Base-by-base conservation (phyloP, 2,113 vertebrate genomes). In the Scartelaos histophorus region DNA sequence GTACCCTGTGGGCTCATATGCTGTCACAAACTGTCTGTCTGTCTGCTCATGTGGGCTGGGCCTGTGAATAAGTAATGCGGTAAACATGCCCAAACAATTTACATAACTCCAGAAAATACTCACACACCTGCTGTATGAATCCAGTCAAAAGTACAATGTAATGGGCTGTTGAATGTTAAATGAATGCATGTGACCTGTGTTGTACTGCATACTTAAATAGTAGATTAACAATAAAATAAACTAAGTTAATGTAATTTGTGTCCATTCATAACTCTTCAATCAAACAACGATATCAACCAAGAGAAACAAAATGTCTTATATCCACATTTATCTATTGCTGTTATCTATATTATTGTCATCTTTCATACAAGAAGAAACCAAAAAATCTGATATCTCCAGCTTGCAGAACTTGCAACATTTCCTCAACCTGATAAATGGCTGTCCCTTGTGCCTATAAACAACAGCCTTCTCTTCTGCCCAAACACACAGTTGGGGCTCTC, bases 381-480 rank as follows among this genome's bases (percentile, higher is more conserved):
- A 12, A 6, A 29, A 61, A 15, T 54, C 38, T 38, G 68, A 75
- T 60, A 24, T 49, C 69, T 43, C 66, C 70, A 76, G 58, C 69
- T 67, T 68, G 66, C 73, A 46, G 74, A 71, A 21, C 65, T 76
- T 82, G 82, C 73, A 84, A 64, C 11, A 66, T 58, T 58, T 25
- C 22, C 22, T 16, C 22, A 60, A 70, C 60, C 79, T 90, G 84
- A 92, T 88, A 86, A 91, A 92, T 90, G 82, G 71, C 66, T 13
- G 43, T 88, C 87, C 88, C 88, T 72, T 51, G 75, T 83, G 84
- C 84, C 84, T 70, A 77, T 86, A 85, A 89, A 91, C 85, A 84
- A 79, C 75, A 77, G 67, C 67, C 67, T 70, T 25, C 86, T 67
- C 12, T 73, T 72, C 61, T 70, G 38, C 73, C 69, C 70, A 84